Evolutionary conservation across 2,888 invertebrate species (phyloP).

Genomic region (Marasmarcha lunaedactyla): DNA sequence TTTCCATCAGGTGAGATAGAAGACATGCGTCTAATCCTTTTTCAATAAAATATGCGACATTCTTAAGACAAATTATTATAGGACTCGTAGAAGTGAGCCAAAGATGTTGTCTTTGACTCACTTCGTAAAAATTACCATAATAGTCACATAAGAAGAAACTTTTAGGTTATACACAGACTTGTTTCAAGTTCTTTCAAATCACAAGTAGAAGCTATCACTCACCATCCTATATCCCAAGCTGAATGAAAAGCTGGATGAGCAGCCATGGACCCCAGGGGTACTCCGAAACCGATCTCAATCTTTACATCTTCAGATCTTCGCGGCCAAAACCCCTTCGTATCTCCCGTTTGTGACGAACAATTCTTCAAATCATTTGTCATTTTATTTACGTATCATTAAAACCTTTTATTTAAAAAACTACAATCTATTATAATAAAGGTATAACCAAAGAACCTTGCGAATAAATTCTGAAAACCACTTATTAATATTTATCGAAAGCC

Average conservation of each 20-base stretch:
- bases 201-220: constrained; percentile 18
- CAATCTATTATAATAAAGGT: constrained; percentile 1
- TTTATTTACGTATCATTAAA: constrained; percentile 7
- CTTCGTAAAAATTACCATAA: too few species aligned
- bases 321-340: constrained; percentile 33
- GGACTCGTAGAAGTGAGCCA: too few species aligned
- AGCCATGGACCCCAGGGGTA: constrained; percentile 64
- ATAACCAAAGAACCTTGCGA: not conserved
- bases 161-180: too few species aligned
- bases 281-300: constrained; percentile 63
- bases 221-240: constrained; percentile 67
- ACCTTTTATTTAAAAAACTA: not conserved
- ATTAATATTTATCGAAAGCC: not conserved
- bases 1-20: too few species aligned
- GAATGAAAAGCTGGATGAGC: constrained; percentile 66
- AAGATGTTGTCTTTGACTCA: too few species aligned
- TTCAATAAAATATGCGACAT: too few species aligned
- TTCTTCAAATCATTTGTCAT: constrained; percentile 46
- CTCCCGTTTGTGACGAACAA: constrained; percentile 15
- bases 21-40: too few species aligned
- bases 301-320: constrained; percentile 62
- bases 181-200: too few species aligned
- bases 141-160: too few species aligned
- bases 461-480: not conserved
- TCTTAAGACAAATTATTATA: too few species aligned